Percentiles rank a stretch among this genome's conserved stretches.
phyloP scores from a whole-genome alignment of 2,888 invertebrate species.

The Dynastes grantii region DNA sequence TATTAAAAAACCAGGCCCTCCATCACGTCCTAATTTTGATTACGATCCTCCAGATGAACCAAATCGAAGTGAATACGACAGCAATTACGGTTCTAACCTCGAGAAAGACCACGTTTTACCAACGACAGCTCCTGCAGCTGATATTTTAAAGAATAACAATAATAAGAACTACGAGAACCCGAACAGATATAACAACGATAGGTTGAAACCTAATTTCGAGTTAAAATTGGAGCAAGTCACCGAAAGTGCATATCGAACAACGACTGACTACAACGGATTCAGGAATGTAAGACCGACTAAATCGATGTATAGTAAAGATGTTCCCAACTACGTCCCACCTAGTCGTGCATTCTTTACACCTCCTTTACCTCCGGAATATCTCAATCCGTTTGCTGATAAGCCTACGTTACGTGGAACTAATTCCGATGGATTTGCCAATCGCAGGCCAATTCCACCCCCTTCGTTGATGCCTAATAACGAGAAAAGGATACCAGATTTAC shows the following conservation, averaged over 20 bases:
- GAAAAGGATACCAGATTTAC: slow-evolving; percentile 79
- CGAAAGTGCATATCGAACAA: slow-evolving; percentile 67
- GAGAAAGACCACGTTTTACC: slow-evolving; percentile 83
- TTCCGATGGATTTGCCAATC: slow-evolving; percentile 78
- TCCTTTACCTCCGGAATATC: slow-evolving; percentile 86
- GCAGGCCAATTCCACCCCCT: slow-evolving; percentile 88
- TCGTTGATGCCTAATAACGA: slow-evolving; percentile 87
- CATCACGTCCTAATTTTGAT: slow-evolving; percentile 50
- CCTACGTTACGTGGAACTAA: slow-evolving; percentile 83
- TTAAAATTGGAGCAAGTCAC: slow-evolving; percentile 63
- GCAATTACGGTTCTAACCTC: slow-evolving; percentile 78
- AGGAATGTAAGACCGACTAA: slow-evolving; percentile 77
- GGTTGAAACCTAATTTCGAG: slow-evolving; percentile 66
- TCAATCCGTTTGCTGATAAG: slow-evolving; percentile 91
- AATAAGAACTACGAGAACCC: slow-evolving; percentile 85
- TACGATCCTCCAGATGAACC: slow-evolving; percentile 57
- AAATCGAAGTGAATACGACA: slow-evolving; percentile 61
- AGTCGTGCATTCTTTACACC: slow-evolving; percentile 85
- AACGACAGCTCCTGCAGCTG: slow-evolving; percentile 84
- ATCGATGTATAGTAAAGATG: slow-evolving; percentile 78
- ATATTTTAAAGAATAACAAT: slow-evolving; percentile 84
- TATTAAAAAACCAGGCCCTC: slow-evolving; percentile 62
- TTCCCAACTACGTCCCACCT: slow-evolving; percentile 89
- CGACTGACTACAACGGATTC: slow-evolving; percentile 73
- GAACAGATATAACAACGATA: slow-evolving; percentile 73